These are phyloP conservation scores for Hozukius guyotensis DNA, from an alignment of 2,797 vertebrate genomes.

Conservation along the genomic window DNA sequence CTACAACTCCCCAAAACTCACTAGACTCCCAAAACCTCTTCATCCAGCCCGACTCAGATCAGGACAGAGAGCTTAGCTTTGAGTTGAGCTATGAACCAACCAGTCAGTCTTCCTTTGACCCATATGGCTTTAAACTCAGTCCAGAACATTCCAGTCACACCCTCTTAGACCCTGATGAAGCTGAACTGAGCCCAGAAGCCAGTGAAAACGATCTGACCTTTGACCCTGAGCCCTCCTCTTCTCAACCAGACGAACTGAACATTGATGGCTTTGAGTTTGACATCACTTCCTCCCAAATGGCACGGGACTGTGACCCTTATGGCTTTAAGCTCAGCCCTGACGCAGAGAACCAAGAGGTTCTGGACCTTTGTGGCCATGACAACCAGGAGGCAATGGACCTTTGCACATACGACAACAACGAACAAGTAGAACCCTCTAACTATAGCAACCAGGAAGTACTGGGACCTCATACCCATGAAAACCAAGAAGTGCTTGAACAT, in stretches of 20 bases:
- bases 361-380: conserved; percentile 40
- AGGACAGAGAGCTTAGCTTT: conserved; percentile 52
- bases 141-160: conserved; percentile 77
- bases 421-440: conserved; percentile 37
- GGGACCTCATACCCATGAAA: conserved; percentile 47
- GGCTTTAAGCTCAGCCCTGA: conserved; percentile 78
- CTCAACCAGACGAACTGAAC: conserved; percentile 44
- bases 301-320: conserved; percentile 68
- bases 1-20: conserved; percentile 34
- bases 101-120: conserved; percentile 73
- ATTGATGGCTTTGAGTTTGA: conserved; percentile 60
- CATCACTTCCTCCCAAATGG: conserved; percentile 43
- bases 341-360: conserved; percentile 70
- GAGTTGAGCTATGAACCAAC: conserved; percentile 64
- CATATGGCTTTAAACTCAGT: conserved; percentile 81
- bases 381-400: conserved; percentile 42
- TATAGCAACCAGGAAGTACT: conserved; percentile 54
- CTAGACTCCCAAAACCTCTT: conserved; percentile 33
- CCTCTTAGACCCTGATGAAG: conserved; percentile 74
- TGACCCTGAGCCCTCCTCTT: conserved; percentile 48
- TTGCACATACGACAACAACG: conserved; percentile 27
- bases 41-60: conserved; percentile 25
- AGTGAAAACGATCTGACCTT: conserved; percentile 55
- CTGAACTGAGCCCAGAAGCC: conserved; percentile 60
- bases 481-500: conserved; percentile 65